Evolutionary conservation across 2,113 vertebrate genomes (phyloP), one percentile per base, ranked within the genome.

Genomic region (Donacobius atricapilla): DNA sequence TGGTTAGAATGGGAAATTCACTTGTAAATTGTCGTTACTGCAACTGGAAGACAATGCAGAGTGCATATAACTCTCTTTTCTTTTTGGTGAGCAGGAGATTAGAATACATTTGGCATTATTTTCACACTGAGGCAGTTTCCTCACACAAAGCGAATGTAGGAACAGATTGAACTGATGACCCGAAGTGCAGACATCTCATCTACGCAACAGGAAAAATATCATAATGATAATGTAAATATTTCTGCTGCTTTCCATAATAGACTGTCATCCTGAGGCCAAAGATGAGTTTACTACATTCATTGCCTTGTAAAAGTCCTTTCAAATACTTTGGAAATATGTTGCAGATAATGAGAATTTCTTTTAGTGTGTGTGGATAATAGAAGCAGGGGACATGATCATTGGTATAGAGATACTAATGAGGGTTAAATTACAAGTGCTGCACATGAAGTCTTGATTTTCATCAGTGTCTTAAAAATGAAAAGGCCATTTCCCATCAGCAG

Each of bases 151-250:
- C 16, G 4, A 87, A 28, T 2, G 40, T 37, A 93, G 70, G 66
- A 87, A 50, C 54, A 81, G 72, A 54, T 63, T 76, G 61, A 85
- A 87, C 53, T 33, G 53, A 25, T 92, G 75, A 64, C 66, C 66
- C 17, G 21, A 65, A 84, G 44, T 42, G 37, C 60, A 78, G 81
- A 44, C 53, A 72, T 65, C 71, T 93, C 69, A 76, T 85, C 37
- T 73, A 37, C 1, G 0, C 48, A 68, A 85, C 44, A 65, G 93
- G 70, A 89, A 83, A 89, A 94, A 82, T 75, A 76, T 23, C 75
- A 44, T 92, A 63, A 86, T 76, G 90, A 44, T 87, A 81, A 87
- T 60, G 56, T 84, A 89, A 91, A 71, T 79, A 76, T 89, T 93
- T 87, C 50, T 27, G 27, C 72, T 60, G 30, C 66, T 86, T 92